Evolutionary conservation across 2,797 vertebrate genomes (phyloP).

Genomic region (Takifugu ocellatus): DNA sequence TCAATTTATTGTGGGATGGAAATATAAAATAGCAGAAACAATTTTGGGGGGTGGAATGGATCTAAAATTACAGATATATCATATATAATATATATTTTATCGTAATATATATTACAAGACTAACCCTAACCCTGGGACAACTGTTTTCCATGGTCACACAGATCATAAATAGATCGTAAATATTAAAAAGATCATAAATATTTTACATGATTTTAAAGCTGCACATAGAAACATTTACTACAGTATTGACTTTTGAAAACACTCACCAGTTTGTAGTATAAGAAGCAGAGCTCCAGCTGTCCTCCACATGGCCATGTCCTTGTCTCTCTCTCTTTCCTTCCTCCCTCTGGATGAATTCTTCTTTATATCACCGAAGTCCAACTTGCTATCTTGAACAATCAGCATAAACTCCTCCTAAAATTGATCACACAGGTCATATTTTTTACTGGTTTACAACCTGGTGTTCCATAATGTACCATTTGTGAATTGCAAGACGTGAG

Average conservation of each 20-base stretch:
- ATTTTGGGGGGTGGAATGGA: too few relatives aligned
- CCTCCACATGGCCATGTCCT: slow-evolving; percentile 60
- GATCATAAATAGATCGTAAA: too few relatives aligned
- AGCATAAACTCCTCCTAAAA: slow-evolving; percentile 37
- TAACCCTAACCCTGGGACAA: too few relatives aligned
- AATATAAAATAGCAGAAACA: too few relatives aligned
- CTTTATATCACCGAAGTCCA: slow-evolving; percentile 47
- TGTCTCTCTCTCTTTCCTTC: slow-evolving; percentile 6
- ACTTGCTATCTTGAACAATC: slow-evolving; percentile 18
- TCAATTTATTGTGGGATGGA: neutral
- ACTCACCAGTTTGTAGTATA: slow-evolving; percentile 59
- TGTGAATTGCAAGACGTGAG: slow-evolving; percentile 9
- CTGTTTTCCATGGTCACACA: too few relatives aligned
- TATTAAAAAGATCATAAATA: too few relatives aligned
- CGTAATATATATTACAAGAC: too few relatives aligned
- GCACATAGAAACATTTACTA: too few relatives aligned
- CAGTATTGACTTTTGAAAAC: too few relatives aligned
- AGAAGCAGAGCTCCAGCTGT: slow-evolving; percentile 52
- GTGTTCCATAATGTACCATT: neutral
- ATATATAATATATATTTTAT: too few relatives aligned
- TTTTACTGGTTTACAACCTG: slow-evolving; percentile 41
- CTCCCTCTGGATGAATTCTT: neutral
- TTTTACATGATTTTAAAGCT: too few relatives aligned
- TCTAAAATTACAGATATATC: too few relatives aligned
- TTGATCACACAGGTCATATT: neutral